phyloP scores from a whole-genome alignment of 2,888 invertebrate genomes.

The Apoda limacodes region DNA sequence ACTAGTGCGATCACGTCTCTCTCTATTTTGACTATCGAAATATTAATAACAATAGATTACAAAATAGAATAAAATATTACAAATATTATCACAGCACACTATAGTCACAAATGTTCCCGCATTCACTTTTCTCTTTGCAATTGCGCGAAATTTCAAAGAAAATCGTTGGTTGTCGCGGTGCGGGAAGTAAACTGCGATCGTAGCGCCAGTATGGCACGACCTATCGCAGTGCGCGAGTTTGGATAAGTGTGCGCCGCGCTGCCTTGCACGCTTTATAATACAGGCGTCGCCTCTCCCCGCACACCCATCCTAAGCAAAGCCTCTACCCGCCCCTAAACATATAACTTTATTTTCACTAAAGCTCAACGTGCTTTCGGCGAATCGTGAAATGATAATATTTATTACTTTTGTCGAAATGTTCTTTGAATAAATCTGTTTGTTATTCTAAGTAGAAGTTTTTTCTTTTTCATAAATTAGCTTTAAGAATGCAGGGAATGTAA shows the following conservation, averaged over 20 bases:
- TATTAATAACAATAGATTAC: slow-evolving; percentile 29
- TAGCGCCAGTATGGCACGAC: slow-evolving; percentile 60
- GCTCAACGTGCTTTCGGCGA: slow-evolving; percentile 14
- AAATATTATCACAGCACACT: slow-evolving; percentile 51
- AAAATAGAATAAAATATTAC: slow-evolving; percentile 31
- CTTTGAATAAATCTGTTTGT: slow-evolving; percentile 8
- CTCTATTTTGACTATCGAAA: slow-evolving; percentile 34
- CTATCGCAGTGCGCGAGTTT: slow-evolving; percentile 57
- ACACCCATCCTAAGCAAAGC: slow-evolving; percentile 21
- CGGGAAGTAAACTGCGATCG: slow-evolving; percentile 55
- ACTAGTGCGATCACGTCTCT: slow-evolving; percentile 52
- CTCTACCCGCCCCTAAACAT: slow-evolving; percentile 25
- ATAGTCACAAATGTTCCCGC: slow-evolving; percentile 49
- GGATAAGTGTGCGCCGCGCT: slow-evolving; percentile 51
- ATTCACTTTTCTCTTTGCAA: slow-evolving; percentile 65
- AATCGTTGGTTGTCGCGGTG: slow-evolving; percentile 44
- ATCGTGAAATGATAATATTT: slow-evolving; percentile 1
- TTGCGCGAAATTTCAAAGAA: slow-evolving; percentile 66
- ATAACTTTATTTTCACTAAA: slow-evolving; percentile 21
- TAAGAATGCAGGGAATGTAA: too few species aligned
- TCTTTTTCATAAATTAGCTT: too few species aligned
- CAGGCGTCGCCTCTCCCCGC: slow-evolving; percentile 16
- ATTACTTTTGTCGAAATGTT: neutral
- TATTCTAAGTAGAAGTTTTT: too few species aligned
- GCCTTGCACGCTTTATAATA: slow-evolving; percentile 37